Conservation (phyloP, 2,797 vertebrate species). For the Sebastes taczanowskii region DNA sequence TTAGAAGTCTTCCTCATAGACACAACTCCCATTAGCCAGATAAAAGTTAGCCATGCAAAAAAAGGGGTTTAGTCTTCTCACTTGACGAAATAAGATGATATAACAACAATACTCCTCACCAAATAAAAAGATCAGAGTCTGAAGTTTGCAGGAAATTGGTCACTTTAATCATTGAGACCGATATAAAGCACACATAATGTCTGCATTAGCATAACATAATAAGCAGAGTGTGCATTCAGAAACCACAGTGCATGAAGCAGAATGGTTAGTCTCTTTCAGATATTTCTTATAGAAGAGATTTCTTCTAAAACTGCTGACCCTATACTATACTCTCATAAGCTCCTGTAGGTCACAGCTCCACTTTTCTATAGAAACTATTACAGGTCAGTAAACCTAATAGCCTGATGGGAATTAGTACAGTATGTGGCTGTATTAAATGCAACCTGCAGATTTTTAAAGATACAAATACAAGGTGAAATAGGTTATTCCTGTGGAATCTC, state of each 20-base stretch:
- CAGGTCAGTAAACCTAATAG: slow-evolving; percentile 15
- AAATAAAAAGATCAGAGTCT: slow-evolving; percentile 77
- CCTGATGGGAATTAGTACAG: slow-evolving; percentile 3
- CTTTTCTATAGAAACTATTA: slow-evolving; percentile 3
- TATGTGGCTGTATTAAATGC: neutral
- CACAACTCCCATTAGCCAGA: slow-evolving; percentile 99
- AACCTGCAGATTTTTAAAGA: slow-evolving; percentile 1
- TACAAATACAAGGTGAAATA: slow-evolving; percentile 3
- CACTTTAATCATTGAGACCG: slow-evolving; percentile 74
- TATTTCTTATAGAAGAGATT: slow-evolving; percentile 45
- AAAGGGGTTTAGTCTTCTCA: slow-evolving; percentile 81
- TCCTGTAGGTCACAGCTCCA: slow-evolving; percentile 27
- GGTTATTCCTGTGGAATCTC: neutral
- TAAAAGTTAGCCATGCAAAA: slow-evolving; percentile 87
- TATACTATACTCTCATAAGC: slow-evolving; percentile 12
- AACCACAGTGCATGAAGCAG: slow-evolving; percentile 67
- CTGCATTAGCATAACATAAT: slow-evolving; percentile 77
- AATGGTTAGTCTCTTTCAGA: slow-evolving; percentile 65
- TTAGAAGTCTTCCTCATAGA: slow-evolving; percentile 99
- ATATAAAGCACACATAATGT: slow-evolving; percentile 75
- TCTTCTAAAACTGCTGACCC: slow-evolving; percentile 62
- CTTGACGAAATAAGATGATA: slow-evolving; percentile 81
- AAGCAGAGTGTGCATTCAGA: slow-evolving; percentile 66
- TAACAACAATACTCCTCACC: slow-evolving; percentile 82
- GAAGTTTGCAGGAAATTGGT: slow-evolving; percentile 70